A percentile compares a stretch with the other conserved stretches of the same genome.
phyloP scores from a whole-genome alignment of 2,888 invertebrate genomes.

The Baccha elongata region DNA sequence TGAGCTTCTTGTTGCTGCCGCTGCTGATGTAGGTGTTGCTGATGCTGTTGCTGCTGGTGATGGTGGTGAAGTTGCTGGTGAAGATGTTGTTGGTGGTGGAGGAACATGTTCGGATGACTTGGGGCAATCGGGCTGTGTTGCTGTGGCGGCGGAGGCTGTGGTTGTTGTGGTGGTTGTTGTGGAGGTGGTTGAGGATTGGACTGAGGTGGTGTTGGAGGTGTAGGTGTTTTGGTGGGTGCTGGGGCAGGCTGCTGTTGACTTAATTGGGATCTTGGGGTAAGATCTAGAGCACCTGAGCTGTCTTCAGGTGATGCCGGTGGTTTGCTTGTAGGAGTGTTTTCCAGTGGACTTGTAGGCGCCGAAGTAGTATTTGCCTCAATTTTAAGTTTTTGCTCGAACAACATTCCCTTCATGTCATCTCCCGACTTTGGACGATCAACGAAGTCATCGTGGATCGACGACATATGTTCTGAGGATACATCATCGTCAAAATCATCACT shows the following conservation, averaged over 20 bases:
- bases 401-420: conserved; percentile 81
- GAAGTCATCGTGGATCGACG: conserved; percentile 77
- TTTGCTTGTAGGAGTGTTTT: conserved; percentile 74
- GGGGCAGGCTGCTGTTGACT: conserved; percentile 62
- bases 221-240: conserved; percentile 43
- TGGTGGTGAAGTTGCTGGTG: conserved; percentile 79
- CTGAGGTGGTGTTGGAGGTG: conserved; percentile 80
- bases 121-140: conserved; percentile 64
- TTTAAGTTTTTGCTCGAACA: conserved; percentile 81
- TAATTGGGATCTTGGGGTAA: conserved; percentile 83
- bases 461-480: conserved; percentile 81
- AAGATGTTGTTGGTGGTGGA: conserved; percentile 81
- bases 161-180: conserved; percentile 64
- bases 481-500: conserved; percentile 81
- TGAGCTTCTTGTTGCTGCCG: conserved; percentile 78
- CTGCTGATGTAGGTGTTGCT: conserved; percentile 77
- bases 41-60: conserved; percentile 79
- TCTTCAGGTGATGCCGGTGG: conserved; percentile 81
- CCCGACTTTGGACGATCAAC: conserved; percentile 80
- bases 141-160: conserved; percentile 45
- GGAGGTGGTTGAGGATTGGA: conserved; percentile 75
- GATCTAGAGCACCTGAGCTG: conserved; percentile 84
- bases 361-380: conserved; percentile 80
- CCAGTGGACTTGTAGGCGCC: conserved; percentile 79
- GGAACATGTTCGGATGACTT: conserved; percentile 73